Percentiles rank a stretch among this genome's conserved stretches.
Conservation (phyloP, 2,113 vertebrate species). For the Microcebus griseorufus region DNA sequence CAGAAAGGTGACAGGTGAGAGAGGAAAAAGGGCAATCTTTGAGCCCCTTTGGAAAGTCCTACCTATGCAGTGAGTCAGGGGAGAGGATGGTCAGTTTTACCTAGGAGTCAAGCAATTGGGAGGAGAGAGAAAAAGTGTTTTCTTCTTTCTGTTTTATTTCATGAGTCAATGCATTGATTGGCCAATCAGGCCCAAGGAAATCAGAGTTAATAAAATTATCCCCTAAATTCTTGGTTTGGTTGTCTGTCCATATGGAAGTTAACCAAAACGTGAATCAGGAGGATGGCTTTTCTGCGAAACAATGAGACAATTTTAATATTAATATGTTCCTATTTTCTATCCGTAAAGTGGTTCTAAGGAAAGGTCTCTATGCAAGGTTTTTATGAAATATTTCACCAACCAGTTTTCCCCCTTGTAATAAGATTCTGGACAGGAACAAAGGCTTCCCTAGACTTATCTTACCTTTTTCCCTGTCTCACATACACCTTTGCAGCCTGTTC, state of each 20-base stretch:
- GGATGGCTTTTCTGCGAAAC: not conserved
- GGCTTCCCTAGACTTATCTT: not conserved
- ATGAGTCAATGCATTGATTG: not conserved
- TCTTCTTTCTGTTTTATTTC: not conserved
- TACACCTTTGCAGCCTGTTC: not conserved
- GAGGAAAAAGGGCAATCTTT: not conserved
- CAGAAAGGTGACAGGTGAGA: not conserved
- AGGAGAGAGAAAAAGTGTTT: not conserved
- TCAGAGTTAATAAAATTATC: not conserved
- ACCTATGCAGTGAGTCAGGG: not conserved
- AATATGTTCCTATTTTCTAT: not conserved
- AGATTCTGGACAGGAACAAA: not conserved
- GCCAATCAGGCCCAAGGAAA: not conserved
- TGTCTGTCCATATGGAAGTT: not conserved
- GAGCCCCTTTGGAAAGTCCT: not conserved
- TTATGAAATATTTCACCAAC: not conserved
- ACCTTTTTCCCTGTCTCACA: not conserved
- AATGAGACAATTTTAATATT: not conserved
- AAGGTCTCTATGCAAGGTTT: not conserved
- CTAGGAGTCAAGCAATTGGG: not conserved
- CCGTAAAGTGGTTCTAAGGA: not conserved
- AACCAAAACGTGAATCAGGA: not conserved
- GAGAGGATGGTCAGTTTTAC: not conserved
- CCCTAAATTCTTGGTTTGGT: not conserved
- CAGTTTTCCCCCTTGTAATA: not conserved